These are phyloP conservation scores for Meloe dianella DNA, from an alignment of 2,888 invertebrate species.

Conservation along the genomic window DNA sequence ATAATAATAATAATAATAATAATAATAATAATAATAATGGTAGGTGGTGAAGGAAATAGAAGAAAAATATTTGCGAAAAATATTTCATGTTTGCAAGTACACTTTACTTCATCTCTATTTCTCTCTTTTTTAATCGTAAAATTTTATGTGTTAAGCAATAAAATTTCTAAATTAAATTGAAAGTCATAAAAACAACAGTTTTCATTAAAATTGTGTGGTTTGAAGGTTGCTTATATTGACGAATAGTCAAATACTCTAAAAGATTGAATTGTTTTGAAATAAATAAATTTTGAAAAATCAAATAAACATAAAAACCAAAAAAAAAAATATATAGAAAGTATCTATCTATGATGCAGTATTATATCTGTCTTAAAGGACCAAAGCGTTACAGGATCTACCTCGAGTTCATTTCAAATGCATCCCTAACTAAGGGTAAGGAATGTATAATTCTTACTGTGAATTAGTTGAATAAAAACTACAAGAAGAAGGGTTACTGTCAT, in stretches of 20 bases:
- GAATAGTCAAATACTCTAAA: not conserved
- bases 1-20: not conserved
- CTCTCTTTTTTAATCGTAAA: too few relatives aligned
- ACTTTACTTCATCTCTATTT: too few relatives aligned
- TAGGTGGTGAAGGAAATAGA: not conserved
- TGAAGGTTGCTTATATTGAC: conserved; percentile 1
- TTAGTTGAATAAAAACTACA: too few relatives aligned
- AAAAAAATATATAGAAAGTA: too few relatives aligned
- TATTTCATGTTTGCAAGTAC: conserved; percentile 8
- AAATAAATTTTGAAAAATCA: not conserved
- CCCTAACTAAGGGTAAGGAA: too few relatives aligned
- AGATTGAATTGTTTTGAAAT: not conserved
- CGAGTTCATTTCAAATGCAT: too few relatives aligned
- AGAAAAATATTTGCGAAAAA: not conserved
- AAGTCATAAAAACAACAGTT: conserved; percentile 10
- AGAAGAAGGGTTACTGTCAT: too few relatives aligned
- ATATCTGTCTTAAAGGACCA: not conserved
- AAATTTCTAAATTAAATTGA: conserved; percentile 11
- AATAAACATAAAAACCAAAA: not conserved
- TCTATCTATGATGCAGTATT: too few relatives aligned
- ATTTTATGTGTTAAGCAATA: conserved; percentile 11
- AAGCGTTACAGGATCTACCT: too few relatives aligned
- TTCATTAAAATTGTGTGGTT: conserved; percentile 10
- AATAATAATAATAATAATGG: not conserved
- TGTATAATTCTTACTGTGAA: too few relatives aligned